Base-by-base conservation (phyloP, 1,140 invertebrate species). In the Drosophila nigromelanica region DNA sequence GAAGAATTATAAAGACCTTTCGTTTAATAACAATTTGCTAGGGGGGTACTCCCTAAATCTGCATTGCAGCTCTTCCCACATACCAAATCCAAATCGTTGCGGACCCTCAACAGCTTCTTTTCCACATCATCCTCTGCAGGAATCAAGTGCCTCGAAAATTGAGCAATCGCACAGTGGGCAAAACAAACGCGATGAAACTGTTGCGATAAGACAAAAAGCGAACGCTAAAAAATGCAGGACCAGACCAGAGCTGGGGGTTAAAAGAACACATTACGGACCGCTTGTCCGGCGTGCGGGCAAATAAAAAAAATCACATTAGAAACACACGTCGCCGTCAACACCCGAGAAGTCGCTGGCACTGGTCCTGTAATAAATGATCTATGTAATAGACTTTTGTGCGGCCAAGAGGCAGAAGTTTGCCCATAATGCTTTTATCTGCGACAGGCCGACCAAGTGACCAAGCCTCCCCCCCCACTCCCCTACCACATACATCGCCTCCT, bases 231-330 rank as follows among this genome's bases (percentile, higher is more conserved):
- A 80, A 68, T 39, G n/a, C 43, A 58, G 4, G 5, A 24, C 39
- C 39, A 8, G 33, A 2, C 1, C 33, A 35, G 6, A 35, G 11
- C 27, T 2, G 54, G 47, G 47, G 55, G 55, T 59, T 60, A 64
- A 73, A 18, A 24, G 59, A 45, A 63, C 45, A 70, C 51, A 68
- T 61, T 61, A 73, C 15, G 58, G 52, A 35, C 12, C 35, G 5
- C 39, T 59, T 59, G 47, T 35, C 40, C 33, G 18, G 35, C 37
- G 47, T 55, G 27, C 43, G 48, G 40, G 10, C 62, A 69, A 89
- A 73, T 73, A 89, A 87, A 89, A 89, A 89, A 35, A 35, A 83
- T 75, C 77, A 83, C 79, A 89, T 89, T 89, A 89, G 79, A 89
- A 89, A 89, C 83, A 89, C 83, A 89, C 79, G 73, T 76, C 51